These are phyloP conservation scores for Limonius californicus DNA, from an alignment of 1,140 invertebrate species.

Conservation along the genomic window DNA sequence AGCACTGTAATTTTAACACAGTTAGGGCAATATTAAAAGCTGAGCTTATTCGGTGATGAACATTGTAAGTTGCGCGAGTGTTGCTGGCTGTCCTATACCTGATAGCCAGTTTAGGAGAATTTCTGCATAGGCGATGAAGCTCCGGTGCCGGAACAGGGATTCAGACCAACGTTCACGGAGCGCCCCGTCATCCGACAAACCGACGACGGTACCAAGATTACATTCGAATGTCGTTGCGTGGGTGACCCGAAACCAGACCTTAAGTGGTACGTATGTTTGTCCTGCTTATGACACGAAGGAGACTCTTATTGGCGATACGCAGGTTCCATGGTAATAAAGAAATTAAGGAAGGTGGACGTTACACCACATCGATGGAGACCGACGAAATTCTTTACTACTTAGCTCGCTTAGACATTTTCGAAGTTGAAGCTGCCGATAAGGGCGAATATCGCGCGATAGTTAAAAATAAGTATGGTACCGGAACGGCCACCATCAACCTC, in stretches of 20 bases:
- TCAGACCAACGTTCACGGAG: slow-evolving; percentile 94
- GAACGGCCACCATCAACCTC: slow-evolving; percentile 90
- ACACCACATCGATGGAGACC: slow-evolving; percentile 72
- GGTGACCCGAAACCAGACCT: slow-evolving; percentile 90
- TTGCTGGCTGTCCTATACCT: slow-evolving; percentile 41
- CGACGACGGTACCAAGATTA: slow-evolving; percentile 87
- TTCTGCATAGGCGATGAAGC: slow-evolving; percentile 81
- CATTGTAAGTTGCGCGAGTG: slow-evolving; percentile 45
- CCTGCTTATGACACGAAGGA: slow-evolving; percentile 1
- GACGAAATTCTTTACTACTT: slow-evolving; percentile 88
- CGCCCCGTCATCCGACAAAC: slow-evolving; percentile 92
- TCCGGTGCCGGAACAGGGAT: slow-evolving; percentile 81
- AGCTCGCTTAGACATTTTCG: slow-evolving; percentile 77
- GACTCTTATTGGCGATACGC: slow-evolving; percentile 25
- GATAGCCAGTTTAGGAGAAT: slow-evolving; percentile 46
- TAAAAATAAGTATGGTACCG: slow-evolving; percentile 88
- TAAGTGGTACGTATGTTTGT: slow-evolving; percentile 72
- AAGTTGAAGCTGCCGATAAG: slow-evolving; percentile 78
- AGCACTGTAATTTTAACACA: slow-evolving; percentile 36
- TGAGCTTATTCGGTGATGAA: slow-evolving; percentile 45
- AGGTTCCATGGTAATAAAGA: slow-evolving; percentile 83
- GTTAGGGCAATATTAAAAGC: slow-evolving; percentile 46
- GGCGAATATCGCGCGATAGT: slow-evolving; percentile 93
- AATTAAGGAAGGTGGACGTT: slow-evolving; percentile 72
- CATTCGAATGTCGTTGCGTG: slow-evolving; percentile 92